These are phyloP conservation scores for Origma solitaria DNA, from an alignment of 2,113 vertebrate species.

Conservation along the genomic window DNA sequence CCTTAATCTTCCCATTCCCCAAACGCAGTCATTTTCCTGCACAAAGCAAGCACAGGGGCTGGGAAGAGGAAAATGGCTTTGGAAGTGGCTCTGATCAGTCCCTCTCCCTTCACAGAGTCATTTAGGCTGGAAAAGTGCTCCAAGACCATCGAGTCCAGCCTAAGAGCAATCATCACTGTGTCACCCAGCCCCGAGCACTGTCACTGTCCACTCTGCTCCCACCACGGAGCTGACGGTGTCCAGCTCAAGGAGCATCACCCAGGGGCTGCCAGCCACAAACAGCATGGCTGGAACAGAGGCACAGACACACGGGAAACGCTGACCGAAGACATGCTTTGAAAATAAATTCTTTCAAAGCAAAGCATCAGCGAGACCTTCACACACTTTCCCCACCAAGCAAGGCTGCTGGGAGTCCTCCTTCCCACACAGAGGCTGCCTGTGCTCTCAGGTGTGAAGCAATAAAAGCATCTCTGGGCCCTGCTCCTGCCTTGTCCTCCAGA, in stretches of 20 bases:
- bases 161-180: accelerated
- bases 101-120: neutral
- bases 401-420: neutral
- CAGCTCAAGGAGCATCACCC: neutral
- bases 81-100: neutral
- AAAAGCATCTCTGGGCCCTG: constrained; percentile 19
- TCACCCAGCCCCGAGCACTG: neutral
- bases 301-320: neutral
- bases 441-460: constrained; percentile 25
- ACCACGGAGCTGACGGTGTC: neutral
- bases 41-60: neutral
- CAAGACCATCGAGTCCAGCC: neutral
- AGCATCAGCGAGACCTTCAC: constrained; percentile 6
- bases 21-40: neutral
- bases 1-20: neutral
- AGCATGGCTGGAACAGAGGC: accelerated
- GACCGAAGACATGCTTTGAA: neutral
- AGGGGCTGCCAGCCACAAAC: accelerated
- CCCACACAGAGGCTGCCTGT: neutral
- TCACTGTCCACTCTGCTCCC: neutral
- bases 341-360: constrained; percentile 47
- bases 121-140: neutral
- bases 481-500: neutral
- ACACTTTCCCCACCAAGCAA: neutral
- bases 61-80: neutral